phyloP scores from a whole-genome alignment of 23 tunicate species.

The Phallusia fumigata region DNA sequence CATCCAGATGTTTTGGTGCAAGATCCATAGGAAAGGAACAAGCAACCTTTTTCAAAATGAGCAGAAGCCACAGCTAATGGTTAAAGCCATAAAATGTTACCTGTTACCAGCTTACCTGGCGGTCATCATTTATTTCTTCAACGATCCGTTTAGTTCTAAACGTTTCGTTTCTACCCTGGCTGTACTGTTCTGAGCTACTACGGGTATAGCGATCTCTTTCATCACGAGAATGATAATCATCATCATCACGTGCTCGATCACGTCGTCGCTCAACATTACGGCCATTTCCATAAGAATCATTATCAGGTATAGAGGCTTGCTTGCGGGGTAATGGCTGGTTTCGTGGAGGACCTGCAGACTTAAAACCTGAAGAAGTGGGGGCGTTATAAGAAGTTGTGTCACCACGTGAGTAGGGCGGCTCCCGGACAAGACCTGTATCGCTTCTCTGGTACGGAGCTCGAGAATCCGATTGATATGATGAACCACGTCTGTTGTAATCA shows the following conservation, averaged over 20 bases:
- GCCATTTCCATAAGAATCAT: background rate
- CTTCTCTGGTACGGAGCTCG: background rate
- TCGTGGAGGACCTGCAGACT: slow-evolving; percentile 10
- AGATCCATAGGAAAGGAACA: background rate
- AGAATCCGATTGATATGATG: background rate
- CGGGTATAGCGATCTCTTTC: background rate
- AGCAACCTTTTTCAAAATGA: background rate
- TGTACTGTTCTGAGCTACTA: slow-evolving; percentile 7
- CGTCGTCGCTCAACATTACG: background rate
- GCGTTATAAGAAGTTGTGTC: background rate
- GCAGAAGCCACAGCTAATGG: background rate
- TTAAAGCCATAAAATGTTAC: slow-evolving; percentile 2
- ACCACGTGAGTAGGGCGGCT: slow-evolving; percentile 3
- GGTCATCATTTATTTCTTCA: slow-evolving; percentile 6
- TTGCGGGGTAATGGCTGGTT: background rate
- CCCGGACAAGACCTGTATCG: background rate
- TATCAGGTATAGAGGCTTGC: background rate
- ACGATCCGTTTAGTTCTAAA: slow-evolving; percentile 1
- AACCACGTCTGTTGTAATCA: background rate
- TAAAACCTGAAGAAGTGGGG: slow-evolving; percentile 4
- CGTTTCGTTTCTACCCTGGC: background rate
- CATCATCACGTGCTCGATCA: background rate
- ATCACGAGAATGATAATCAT: background rate
- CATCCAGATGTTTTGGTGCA: background rate
- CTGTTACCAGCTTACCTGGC: background rate